Evolutionary conservation across 2,888 invertebrate species (phyloP), one percentile per base, ranked within the genome.

Genomic region (Lepidocyrtinus sp.): DNA sequence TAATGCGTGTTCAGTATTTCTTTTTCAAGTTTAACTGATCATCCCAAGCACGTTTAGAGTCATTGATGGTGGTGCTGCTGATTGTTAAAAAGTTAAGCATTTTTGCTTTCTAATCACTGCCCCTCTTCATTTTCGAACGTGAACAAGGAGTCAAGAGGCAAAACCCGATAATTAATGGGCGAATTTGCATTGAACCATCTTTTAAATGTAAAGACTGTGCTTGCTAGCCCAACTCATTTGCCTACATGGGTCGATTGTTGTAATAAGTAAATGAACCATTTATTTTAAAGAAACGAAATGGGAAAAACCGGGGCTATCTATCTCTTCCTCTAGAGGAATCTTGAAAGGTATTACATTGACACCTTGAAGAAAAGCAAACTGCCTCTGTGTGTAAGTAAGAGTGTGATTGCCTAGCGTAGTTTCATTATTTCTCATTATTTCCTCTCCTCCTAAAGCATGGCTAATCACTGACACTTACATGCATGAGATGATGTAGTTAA

Each of bases 401-500:
- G 63, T 72, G 68, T 78, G 72, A 73, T 67, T 78, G 73, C 73
- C 24, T 73, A 21, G 55, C 72, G 27, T 64, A n/a, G n/a, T 36
- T 19, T 7, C 22, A n/a, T 62, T 59, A 36, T 12, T 36, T 26
- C 62, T 72, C 26, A 22, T 71, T 71, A 19, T 12, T 65, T 17
- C 50, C 27, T 61, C 5, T 61, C 55, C 64, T 61, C 17, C 3
- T 55, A 22, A 72, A 62, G 79, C 79, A 69, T 69, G 67, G 73
- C 79, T 79, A 79, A 79, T 79, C 79, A 79, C 79, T 74, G 79
- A 79, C 79, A 79, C 79, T 79, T 79, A 74, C 79, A 79, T 79
- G 79, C 74, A 79, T 69, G 74, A 79, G 79, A 73, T 73, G 71
- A 75, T 79, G 75, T 68, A 68, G 50, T 64, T 55, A 71, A 71